These are phyloP conservation scores for Limnephilus marmoratus DNA, from an alignment of 2,888 invertebrate genomes.

Conservation along the genomic window DNA sequence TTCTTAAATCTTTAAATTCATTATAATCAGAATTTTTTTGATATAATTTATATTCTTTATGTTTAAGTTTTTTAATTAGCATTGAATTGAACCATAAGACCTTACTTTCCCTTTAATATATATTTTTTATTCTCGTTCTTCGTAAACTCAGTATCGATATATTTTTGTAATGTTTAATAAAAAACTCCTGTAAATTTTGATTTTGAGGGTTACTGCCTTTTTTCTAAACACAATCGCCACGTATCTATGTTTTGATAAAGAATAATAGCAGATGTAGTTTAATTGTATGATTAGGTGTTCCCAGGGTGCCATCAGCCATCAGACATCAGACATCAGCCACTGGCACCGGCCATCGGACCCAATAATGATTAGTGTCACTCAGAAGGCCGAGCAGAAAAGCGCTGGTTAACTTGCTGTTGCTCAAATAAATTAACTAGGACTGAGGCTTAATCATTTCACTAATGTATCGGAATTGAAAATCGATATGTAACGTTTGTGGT, in stretches of 20 bases:
- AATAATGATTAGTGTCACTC: slow-evolving; percentile 59
- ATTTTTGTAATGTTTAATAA: no score
- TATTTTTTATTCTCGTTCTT: no score
- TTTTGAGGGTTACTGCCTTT: no score
- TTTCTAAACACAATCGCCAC: not conserved
- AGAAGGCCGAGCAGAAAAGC: slow-evolving; percentile 59
- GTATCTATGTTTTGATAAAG: not conserved
- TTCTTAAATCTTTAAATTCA: no score
- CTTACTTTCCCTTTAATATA: no score
- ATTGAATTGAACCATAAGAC: no score
- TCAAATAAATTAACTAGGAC: slow-evolving; percentile 59
- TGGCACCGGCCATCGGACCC: not conserved
- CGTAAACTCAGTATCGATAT: no score
- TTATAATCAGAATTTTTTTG: no score
- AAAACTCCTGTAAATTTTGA: no score
- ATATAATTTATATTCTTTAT: no score
- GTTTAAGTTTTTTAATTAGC: no score
- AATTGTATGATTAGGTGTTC: slow-evolving; percentile 56
- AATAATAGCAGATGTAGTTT: slow-evolving; percentile 40
- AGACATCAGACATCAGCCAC: not conserved
- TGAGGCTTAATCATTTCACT: slow-evolving; percentile 54
- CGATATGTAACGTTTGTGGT: not conserved
- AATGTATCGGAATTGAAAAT: slow-evolving; percentile 47
- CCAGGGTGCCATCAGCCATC: slow-evolving; percentile 65
- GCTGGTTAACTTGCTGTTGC: slow-evolving; percentile 57